These are phyloP conservation scores for Bubalus kerabau DNA, from an alignment of 2,113 vertebrate species.

Conservation along the genomic window DNA sequence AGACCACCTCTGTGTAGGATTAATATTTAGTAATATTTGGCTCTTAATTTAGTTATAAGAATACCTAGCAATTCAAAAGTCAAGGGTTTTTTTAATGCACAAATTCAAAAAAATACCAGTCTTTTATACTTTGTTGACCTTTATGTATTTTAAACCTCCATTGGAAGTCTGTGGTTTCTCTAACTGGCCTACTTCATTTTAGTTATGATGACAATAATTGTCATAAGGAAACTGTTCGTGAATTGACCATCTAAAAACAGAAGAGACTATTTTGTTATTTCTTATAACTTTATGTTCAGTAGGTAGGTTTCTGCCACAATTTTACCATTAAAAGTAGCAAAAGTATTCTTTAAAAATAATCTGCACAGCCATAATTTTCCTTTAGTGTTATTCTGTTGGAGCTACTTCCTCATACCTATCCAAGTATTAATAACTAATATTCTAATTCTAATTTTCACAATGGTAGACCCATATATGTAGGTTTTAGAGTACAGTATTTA, in stretches of 20 bases:
- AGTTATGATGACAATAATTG: neutral
- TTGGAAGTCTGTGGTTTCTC: neutral
- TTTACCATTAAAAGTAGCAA: neutral
- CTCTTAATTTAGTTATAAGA: neutral
- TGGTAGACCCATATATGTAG: neutral
- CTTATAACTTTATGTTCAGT: neutral
- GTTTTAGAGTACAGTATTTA: neutral
- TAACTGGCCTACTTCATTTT: neutral
- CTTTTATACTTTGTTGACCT: neutral
- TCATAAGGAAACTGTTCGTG: neutral
- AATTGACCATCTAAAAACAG: constrained; percentile 1
- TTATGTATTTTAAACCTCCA: neutral
- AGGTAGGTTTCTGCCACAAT: neutral
- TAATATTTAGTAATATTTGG: neutral
- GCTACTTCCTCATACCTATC: neutral
- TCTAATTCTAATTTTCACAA: neutral
- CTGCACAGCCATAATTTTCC: neutral
- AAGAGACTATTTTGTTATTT: neutral
- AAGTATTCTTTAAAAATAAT: neutral
- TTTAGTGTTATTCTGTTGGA: neutral
- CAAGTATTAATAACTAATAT: neutral
- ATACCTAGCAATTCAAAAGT: neutral
- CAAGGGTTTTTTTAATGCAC: neutral
- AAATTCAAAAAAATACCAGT: neutral
- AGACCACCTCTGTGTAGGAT: neutral